phyloP scores from a whole-genome alignment of 2,888 invertebrate genomes.

The Choreutis nemorana region DNA sequence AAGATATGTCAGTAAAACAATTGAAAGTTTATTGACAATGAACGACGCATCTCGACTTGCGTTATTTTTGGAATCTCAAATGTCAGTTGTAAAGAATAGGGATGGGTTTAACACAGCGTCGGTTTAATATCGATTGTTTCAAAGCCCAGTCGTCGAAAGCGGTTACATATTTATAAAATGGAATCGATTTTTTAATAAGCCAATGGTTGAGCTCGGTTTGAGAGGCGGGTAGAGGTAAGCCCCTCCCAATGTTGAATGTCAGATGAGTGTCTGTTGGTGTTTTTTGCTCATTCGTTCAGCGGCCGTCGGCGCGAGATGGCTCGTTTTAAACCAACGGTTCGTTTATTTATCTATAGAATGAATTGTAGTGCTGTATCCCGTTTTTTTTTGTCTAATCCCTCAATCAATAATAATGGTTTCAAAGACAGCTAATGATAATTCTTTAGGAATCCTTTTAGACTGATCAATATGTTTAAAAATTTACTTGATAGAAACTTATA shows the following conservation, averaged over 20 bases:
- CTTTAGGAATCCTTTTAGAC: too few relatives aligned
- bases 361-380: too few relatives aligned
- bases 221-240: conserved; percentile 47
- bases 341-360: too few relatives aligned
- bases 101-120: conserved; percentile 11
- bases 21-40: conserved; percentile 31
- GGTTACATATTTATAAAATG: conserved; percentile 67
- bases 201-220: conserved; percentile 44
- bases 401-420: too few relatives aligned
- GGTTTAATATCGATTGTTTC: conserved; percentile 17
- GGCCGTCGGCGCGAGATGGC: conserved; percentile 31
- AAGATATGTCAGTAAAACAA: conserved; percentile 64
- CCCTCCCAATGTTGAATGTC: conserved; percentile 32
- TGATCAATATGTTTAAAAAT: too few relatives aligned
- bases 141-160: conserved; percentile 33
- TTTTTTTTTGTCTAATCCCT: too few relatives aligned
- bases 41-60: conserved; percentile 28
- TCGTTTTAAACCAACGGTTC: too few relatives aligned
- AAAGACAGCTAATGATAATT: too few relatives aligned
- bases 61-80: conserved; percentile 18
- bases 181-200: conserved; percentile 64
- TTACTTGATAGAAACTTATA: too few relatives aligned
- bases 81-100: conserved; percentile 11
- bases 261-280: conserved; percentile 46
- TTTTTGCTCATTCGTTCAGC: conserved; percentile 54